These are phyloP conservation scores for Tetragonisca angustula DNA, from an alignment of 2,888 invertebrate species.

Conservation along the genomic window DNA sequence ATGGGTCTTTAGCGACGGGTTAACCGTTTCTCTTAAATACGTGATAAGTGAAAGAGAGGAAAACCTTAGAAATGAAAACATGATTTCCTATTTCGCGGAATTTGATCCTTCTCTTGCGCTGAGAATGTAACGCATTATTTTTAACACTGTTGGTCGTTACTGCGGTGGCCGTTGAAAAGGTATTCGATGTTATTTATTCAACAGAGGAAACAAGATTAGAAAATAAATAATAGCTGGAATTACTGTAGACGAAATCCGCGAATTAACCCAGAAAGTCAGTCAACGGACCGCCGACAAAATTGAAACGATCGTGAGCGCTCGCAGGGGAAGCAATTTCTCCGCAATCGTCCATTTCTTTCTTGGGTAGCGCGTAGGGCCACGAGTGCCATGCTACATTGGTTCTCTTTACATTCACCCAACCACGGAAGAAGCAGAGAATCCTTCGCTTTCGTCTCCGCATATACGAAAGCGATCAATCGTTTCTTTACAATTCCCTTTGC, in stretches of 20 bases:
- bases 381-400: slow-evolving; percentile 15
- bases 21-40: background rate
- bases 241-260: slow-evolving; percentile 20
- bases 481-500: slow-evolving; percentile 6
- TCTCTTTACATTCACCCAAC: slow-evolving; percentile 16
- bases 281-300: slow-evolving; percentile 27
- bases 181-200: slow-evolving; percentile 35
- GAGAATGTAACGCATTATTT: background rate
- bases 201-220: slow-evolving; percentile 20
- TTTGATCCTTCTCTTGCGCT: background rate
- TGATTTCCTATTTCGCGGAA: background rate
- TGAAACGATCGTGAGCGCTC: slow-evolving; percentile 46
- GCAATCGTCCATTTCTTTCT: slow-evolving; percentile 44
- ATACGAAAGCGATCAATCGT: slow-evolving; percentile 37
- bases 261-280: slow-evolving; percentile 58
- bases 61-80: background rate
- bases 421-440: slow-evolving; percentile 28
- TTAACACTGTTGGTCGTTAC: background rate
- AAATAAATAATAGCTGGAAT: slow-evolving; percentile 43
- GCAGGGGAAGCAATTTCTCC: slow-evolving; percentile 47
- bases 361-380: slow-evolving; percentile 5
- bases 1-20: background rate
- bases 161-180: background rate
- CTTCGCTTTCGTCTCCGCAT: slow-evolving; percentile 16
- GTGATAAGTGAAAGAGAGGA: background rate